Evolutionary conservation across 2,888 invertebrate species (phyloP).

Genomic region (Leptothorax acervorum): DNA sequence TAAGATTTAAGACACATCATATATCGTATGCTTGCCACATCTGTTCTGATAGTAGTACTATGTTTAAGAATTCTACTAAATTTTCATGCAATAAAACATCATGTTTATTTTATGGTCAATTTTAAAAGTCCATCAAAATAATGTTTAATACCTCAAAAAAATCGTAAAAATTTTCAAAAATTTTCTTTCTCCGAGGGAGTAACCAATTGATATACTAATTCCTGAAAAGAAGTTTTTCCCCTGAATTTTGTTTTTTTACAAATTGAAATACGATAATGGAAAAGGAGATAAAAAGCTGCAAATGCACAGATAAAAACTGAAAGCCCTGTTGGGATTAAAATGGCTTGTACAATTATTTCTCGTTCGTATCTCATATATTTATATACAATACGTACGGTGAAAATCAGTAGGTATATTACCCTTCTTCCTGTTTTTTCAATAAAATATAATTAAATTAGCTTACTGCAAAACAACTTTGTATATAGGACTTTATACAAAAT

Average conservation of each 20-base stretch:
- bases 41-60: neutral
- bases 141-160: neutral
- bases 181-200: neutral
- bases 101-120: neutral
- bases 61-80: constrained; percentile 2
- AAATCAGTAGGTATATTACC: neutral
- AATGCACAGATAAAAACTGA: constrained; percentile 1
- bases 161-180: neutral
- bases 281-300: neutral
- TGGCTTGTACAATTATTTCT: constrained; percentile 11
- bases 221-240: neutral
- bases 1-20: constrained; percentile 9
- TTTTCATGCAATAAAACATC: neutral
- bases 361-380: neutral
- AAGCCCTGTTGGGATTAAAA: constrained; percentile 18
- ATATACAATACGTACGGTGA: neutral
- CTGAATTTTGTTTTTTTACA: neutral
- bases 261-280: neutral
- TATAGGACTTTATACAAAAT: neutral
- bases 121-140: neutral
- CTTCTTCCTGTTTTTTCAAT: neutral
- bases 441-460: neutral
- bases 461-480: neutral
- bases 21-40: neutral
- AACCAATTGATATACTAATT: neutral